Base-by-base conservation (phyloP, 2,797 vertebrate genomes). In the Tenualosa thibaudeaui region DNA sequence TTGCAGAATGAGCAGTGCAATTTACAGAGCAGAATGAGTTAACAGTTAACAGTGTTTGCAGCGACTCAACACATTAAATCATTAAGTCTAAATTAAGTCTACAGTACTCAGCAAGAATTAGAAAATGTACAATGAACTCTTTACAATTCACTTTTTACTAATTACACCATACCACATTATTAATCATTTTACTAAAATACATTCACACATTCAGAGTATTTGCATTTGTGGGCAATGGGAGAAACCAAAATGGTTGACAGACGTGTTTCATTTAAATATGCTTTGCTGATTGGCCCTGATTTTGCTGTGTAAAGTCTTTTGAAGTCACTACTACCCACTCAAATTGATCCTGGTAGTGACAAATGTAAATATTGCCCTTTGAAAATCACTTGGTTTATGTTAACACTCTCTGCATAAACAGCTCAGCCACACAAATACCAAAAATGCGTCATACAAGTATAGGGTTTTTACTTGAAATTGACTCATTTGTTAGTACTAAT, bases 291-390 rank as follows among this genome's bases (percentile, higher is more conserved):
- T 40, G 31, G 22, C 62, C 10, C 65, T 19, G 13, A 40, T 15
- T 75, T 43, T 78, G 37, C 40, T 40, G 15, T 46, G 40, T 15
- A 40, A 75, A 75, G 40, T 7, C 37, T 43, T 78, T 78, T 78
- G 40, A 78, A 43, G 40, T 78, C 71, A 46, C 17, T 17, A 46
- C 40, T 40, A 78, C 71, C 40, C 71, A 40, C 40, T 46, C 17
- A 46, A 46, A 78, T 43, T 78, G 22, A 78, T 22, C 71, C 22
- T 4, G 8, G 71, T 22, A 78, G 71, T 78, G 40, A 46, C 40
- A 46, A 46, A 78, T 78, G 40, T 78, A 78, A 78, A 78, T 46
- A 78, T 22, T 46, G 40, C 71, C 37, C 71, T 78, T 78, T 19
- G 71, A 40, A 78, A 78, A 78, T 22, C 46, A 78, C 71, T 78